Evolutionary conservation across 2,113 vertebrate species (phyloP).

Genomic region (Aldabrachelys gigantea): DNA sequence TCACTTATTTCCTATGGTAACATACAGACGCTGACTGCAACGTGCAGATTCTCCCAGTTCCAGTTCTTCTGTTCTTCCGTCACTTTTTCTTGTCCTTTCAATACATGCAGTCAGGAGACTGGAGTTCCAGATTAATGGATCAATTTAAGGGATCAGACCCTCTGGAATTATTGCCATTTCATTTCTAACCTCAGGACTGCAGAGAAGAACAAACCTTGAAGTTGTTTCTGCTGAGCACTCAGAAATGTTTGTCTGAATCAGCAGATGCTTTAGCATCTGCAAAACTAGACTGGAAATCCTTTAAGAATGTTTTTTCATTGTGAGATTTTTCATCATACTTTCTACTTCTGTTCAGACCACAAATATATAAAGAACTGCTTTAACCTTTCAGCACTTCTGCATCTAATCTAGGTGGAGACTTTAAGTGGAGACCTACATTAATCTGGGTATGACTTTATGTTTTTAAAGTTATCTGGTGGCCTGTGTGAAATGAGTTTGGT

Average conservation of each 20-base stretch:
- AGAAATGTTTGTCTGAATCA: conserved; percentile 1
- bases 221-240: neutral
- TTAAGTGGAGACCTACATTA: neutral
- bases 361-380: neutral
- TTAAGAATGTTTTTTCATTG: neutral
- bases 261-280: neutral
- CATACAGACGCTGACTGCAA: neutral
- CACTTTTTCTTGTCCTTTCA: rapidly evolving
- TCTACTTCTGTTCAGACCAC: neutral
- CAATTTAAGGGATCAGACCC: conserved; percentile 10
- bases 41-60: neutral
- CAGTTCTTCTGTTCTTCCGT: neutral
- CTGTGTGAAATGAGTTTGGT: neutral
- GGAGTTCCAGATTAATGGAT: conserved; percentile 7
- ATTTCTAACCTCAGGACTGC: neutral
- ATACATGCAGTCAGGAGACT: neutral
- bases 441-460: neutral
- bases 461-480: neutral
- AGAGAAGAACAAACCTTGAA: conserved; percentile 5
- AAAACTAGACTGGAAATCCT: neutral
- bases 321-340: neutral
- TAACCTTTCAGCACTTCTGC: neutral
- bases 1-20: neutral
- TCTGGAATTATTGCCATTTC: conserved; percentile 16
- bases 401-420: neutral